phyloP scores from a whole-genome alignment of 2,888 invertebrate genomes.

The Idaea straminata region DNA sequence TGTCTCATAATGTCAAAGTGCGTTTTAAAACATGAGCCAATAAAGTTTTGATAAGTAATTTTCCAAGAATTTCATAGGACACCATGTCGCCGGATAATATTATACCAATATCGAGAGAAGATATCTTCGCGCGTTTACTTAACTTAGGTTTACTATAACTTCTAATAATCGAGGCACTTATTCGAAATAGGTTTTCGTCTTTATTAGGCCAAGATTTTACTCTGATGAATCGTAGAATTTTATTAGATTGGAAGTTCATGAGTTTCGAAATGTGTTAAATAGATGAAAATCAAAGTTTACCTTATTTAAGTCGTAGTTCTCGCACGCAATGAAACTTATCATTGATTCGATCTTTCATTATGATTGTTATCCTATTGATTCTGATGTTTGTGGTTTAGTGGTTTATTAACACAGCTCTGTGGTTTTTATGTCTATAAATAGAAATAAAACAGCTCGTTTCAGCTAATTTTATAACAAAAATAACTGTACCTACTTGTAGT shows the following conservation, averaged over 20 bases:
- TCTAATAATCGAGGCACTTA: background rate
- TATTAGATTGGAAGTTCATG: background rate
- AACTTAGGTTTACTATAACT: background rate
- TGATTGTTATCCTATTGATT: background rate
- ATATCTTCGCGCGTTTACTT: background rate
- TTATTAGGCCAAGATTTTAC: background rate
- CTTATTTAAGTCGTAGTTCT: background rate
- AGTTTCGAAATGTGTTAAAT: background rate
- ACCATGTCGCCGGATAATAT: too few species aligned
- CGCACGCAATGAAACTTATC: background rate
- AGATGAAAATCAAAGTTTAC: background rate
- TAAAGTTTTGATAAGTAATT: too few species aligned
- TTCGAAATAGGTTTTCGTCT: background rate
- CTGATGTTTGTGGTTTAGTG: background rate
- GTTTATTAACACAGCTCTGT: background rate
- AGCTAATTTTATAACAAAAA: too few species aligned
- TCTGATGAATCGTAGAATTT: background rate
- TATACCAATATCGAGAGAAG: too few species aligned
- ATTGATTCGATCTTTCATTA: background rate
- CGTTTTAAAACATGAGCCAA: too few species aligned
- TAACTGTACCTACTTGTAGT: too few species aligned
- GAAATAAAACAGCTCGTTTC: background rate
- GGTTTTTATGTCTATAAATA: background rate
- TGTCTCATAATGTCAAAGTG: too few species aligned
- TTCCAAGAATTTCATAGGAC: too few species aligned